Percentiles rank a stretch among this genome's conserved stretches.
phyloP scores from a whole-genome alignment of 2,888 invertebrate genomes.

The Bellardia bayeri region DNA sequence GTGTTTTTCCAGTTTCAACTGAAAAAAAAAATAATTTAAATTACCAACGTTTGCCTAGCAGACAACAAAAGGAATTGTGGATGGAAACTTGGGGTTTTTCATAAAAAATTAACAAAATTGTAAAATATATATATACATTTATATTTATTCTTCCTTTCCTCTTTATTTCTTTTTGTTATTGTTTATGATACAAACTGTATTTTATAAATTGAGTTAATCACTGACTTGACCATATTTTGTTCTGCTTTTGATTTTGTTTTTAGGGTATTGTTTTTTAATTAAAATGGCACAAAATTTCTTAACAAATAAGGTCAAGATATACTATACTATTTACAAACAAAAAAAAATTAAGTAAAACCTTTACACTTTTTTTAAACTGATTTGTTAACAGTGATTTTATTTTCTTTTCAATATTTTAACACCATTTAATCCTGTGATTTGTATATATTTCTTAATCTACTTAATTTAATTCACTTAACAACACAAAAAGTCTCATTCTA shows the following conservation, averaged over 20 bases:
- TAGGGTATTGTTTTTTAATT: not conserved
- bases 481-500: not conserved
- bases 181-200: conserved; percentile 20
- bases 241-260: not conserved
- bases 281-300: not conserved
- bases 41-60: conserved; percentile 50
- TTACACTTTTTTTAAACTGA: too few relatives aligned
- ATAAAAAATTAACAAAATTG: not conserved
- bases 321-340: conserved; percentile 7
- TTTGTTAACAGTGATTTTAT: not conserved
- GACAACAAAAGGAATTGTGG: conserved; percentile 47
- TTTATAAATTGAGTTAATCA: conserved; percentile 54
- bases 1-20: conserved; percentile 36
- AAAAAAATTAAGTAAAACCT: too few relatives aligned
- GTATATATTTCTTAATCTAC: conserved; percentile 33
- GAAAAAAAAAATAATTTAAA: conserved; percentile 34
- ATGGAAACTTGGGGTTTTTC: conserved; percentile 22
- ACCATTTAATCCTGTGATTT: conserved; percentile 16
- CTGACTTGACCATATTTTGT: conserved; percentile 37
- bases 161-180: conserved; percentile 14
- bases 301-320: conserved; percentile 32
- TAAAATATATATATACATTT: not conserved
- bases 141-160: conserved; percentile 16
- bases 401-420: not conserved
- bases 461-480: conserved; percentile 46